Evolutionary conservation across 2,797 vertebrate species (phyloP).

Genomic region (Knipowitschia caucasica): DNA sequence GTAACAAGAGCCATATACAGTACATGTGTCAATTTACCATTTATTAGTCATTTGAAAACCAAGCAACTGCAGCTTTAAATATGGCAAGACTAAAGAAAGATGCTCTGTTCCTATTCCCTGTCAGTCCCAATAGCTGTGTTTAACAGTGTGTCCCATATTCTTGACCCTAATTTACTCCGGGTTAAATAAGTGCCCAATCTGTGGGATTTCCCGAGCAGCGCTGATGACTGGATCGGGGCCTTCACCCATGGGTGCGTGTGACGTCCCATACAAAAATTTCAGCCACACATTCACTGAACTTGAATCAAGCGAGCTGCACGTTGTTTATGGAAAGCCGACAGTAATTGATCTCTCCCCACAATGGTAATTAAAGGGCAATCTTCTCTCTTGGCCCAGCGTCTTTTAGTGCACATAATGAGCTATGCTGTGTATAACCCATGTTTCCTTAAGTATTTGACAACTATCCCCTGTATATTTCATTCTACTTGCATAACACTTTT

Average conservation of each 20-base stretch:
- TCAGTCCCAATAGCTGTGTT: not conserved
- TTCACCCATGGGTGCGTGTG: constrained; percentile 16
- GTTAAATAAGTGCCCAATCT: constrained; percentile 16
- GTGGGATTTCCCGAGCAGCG: constrained; percentile 7
- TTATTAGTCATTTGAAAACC: no score
- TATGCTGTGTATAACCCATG: no score
- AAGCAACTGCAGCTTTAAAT: no score
- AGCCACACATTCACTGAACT: constrained; percentile 48
- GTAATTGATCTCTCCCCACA: constrained; percentile 72
- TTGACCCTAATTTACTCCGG: constrained; percentile 31
- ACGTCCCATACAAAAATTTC: constrained; percentile 19
- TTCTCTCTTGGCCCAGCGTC: constrained; percentile 57
- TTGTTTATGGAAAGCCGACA: constrained; percentile 76
- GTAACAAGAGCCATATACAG: no score
- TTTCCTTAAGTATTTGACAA: no score
- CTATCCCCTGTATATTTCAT: no score
- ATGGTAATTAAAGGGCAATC: constrained; percentile 70
- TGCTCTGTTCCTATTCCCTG: not conserved
- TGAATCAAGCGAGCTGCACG: constrained; percentile 63
- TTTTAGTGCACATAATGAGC: constrained; percentile 32
- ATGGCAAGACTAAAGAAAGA: not conserved
- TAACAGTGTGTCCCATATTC: not conserved
- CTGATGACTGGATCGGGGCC: constrained; percentile 13
- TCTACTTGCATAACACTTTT: no score
- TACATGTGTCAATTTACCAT: no score